phyloP scores from a whole-genome alignment of 2,113 vertebrate species.

The Piaya cayana region DNA sequence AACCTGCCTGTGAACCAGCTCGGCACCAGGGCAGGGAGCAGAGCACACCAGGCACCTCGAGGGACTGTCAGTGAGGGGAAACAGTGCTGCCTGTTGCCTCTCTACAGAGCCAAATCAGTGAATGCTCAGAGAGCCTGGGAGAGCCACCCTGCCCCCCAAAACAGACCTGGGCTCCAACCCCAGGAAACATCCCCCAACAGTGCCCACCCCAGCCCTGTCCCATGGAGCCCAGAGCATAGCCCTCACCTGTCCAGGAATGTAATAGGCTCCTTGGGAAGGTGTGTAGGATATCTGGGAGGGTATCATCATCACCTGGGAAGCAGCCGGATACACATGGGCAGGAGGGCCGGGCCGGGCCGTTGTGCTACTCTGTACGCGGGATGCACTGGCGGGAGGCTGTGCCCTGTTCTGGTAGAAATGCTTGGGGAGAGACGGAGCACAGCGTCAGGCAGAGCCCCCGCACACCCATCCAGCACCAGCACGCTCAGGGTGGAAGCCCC shows the following conservation, averaged over 20 bases:
- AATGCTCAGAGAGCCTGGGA: background rate
- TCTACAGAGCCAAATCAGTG: background rate
- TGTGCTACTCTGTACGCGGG: conserved; percentile 86
- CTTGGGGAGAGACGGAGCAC: conserved; percentile 69
- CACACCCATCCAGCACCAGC: background rate
- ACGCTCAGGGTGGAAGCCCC: too few relatives aligned
- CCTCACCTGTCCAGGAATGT: conserved; percentile 92
- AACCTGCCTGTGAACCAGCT: background rate
- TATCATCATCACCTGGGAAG: conserved; percentile 98
- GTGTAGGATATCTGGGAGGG: conserved; percentile 90
- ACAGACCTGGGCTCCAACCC: background rate
- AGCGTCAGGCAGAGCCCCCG: background rate
- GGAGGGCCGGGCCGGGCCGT: conserved; percentile 88
- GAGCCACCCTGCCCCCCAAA: background rate
- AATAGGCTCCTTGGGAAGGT: conserved; percentile 90
- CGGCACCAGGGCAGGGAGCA: background rate
- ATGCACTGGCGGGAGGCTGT: conserved; percentile 85
- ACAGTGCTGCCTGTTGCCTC: background rate
- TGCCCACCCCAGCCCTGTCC: background rate
- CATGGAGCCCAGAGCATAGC: background rate
- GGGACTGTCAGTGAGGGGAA: background rate
- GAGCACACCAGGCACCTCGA: fast-evolving
- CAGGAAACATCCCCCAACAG: fast-evolving
- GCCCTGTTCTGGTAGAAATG: conserved; percentile 91
- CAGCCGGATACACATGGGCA: conserved; percentile 91